A percentile compares a stretch with the other conserved stretches of the same genome.
phyloP scores from a whole-genome alignment of 2,113 vertebrate genomes.

The Hyperopisus bebe region DNA sequence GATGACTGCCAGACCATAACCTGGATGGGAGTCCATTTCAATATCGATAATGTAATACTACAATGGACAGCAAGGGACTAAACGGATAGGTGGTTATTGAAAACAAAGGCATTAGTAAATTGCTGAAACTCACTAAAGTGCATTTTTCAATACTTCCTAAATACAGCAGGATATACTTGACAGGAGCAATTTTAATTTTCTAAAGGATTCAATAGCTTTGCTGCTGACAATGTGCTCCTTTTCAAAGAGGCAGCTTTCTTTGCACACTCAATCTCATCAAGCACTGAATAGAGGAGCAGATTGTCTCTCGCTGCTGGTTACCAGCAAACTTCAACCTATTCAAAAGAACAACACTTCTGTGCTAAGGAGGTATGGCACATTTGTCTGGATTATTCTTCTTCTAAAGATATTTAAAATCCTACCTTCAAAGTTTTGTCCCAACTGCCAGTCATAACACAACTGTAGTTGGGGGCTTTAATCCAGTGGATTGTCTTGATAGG shows the following conservation, averaged over 20 bases:
- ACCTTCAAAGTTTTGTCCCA: constrained; percentile 99
- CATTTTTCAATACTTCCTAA: background rate
- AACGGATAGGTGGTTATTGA: background rate
- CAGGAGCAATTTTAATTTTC: background rate
- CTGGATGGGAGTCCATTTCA: background rate
- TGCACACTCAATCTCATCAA: background rate
- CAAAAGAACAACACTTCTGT: background rate
- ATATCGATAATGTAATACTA: background rate
- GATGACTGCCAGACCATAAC: background rate
- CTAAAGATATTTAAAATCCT: background rate
- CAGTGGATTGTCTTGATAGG: constrained; percentile 94
- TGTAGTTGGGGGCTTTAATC: constrained; percentile 98
- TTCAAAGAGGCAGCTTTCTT: background rate
- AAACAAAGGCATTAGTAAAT: background rate
- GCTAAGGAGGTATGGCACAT: no score
- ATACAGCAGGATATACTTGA: background rate
- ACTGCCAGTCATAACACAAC: constrained; percentile 94
- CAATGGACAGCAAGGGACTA: background rate
- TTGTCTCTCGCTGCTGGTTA: background rate
- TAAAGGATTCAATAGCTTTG: background rate
- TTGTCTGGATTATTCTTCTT: background rate
- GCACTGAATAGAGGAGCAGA: background rate
- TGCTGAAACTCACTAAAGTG: background rate
- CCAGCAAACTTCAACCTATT: background rate
- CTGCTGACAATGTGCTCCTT: background rate